Conservation (phyloP, 1,140 invertebrate genomes). For the Drosophila lini region DNA sequence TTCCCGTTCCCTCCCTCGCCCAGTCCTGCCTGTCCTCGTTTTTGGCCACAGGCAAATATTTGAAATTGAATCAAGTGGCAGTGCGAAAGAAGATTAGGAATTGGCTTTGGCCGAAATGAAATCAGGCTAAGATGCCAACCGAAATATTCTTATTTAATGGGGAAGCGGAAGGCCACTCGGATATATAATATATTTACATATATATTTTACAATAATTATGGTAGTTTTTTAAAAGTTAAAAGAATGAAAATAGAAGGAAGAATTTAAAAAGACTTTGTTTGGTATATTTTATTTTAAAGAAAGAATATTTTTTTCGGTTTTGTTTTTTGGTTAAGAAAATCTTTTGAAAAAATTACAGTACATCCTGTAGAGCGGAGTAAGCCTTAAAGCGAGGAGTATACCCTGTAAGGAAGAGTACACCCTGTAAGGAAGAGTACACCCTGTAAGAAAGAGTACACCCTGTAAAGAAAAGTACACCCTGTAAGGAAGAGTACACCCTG, state of each 20-base stretch:
- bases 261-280: too few species aligned
- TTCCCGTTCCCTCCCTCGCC: background rate
- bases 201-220: background rate
- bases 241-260: background rate
- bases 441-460: background rate
- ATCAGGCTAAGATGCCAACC: slow-evolving; percentile 21
- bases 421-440: background rate
- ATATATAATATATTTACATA: background rate
- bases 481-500: background rate
- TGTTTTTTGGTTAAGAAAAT: too few species aligned
- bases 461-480: background rate
- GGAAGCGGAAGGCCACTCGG: accelerated
- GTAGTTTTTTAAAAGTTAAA: background rate
- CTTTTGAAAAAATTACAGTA: too few species aligned
- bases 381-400: too few species aligned
- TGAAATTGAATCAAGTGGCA: slow-evolving; percentile 48
- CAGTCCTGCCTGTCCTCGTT: slow-evolving; percentile 1
- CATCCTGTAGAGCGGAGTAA: too few species aligned
- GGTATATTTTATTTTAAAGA: too few species aligned
- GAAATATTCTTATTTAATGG: slow-evolving; percentile 15
- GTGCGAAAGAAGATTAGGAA: slow-evolving; percentile 35
- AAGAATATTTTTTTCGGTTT: too few species aligned
- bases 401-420: background rate
- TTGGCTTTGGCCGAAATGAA: slow-evolving; percentile 33
- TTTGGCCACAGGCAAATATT: slow-evolving; percentile 31